Evolutionary conservation across 2,113 vertebrate genomes (phyloP).

Genomic region (Chascanopsetta lugubris): DNA sequence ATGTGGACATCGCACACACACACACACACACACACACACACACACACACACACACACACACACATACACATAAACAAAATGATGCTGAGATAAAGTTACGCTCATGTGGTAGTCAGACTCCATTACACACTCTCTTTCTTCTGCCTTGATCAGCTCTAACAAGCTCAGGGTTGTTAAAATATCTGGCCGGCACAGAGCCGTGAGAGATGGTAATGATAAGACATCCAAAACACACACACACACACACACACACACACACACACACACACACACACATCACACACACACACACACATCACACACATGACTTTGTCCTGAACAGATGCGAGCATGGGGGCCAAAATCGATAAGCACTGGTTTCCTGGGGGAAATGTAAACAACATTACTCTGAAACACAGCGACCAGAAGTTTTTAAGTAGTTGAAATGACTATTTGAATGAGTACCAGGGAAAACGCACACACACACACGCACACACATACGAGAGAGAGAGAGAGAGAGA

Average conservation of each 20-base stretch:
- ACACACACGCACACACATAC: neutral
- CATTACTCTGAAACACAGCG: conserved; percentile 12
- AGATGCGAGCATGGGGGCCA: conserved; percentile 30
- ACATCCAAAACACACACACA: conserved; percentile 10
- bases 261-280: conserved; percentile 11
- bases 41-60: neutral
- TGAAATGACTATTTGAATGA: conserved; percentile 48
- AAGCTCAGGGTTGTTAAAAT: conserved; percentile 57
- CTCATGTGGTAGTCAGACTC: conserved; percentile 8
- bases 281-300: conserved; percentile 19
- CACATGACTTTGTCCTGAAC: conserved; percentile 32
- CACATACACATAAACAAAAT: neutral
- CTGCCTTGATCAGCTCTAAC: conserved; percentile 42
- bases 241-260: conserved; percentile 19
- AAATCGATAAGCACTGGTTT: conserved; percentile 53
- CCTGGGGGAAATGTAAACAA: conserved; percentile 54
- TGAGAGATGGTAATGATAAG: conserved; percentile 62
- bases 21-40: neutral
- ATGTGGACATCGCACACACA: neutral
- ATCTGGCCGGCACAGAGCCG: conserved; percentile 41
- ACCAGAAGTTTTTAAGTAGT: conserved; percentile 39
- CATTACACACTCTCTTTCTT: conserved; percentile 15
- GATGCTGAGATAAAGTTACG: neutral
- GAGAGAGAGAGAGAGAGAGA: neutral
- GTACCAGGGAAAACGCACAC: conserved; percentile 10